Conservation (phyloP, 2,888 invertebrate genomes). For the Ephialtes manifestator region DNA sequence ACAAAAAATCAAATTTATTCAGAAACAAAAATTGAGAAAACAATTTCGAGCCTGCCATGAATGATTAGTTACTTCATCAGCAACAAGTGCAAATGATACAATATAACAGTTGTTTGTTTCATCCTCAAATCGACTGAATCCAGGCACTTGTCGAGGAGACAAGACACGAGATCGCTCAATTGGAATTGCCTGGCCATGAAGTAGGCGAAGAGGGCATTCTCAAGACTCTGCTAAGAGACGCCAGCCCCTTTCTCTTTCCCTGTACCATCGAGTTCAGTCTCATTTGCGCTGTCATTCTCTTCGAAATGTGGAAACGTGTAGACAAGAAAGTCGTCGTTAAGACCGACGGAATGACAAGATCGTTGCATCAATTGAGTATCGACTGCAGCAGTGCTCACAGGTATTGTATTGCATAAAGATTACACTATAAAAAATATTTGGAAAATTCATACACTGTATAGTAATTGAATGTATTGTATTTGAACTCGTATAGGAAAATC, state of each 20-base stretch:
- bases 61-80: neutral
- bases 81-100: neutral
- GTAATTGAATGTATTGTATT: too few species aligned
- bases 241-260: slow-evolving; percentile 95
- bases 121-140: slow-evolving; percentile 10
- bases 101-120: neutral
- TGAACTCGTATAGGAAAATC: too few species aligned
- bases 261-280: slow-evolving; percentile 97
- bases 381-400: slow-evolving; percentile 95
- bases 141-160: slow-evolving; percentile 92
- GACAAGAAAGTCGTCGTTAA: slow-evolving; percentile 87
- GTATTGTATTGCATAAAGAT: slow-evolving; percentile 65
- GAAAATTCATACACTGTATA: too few species aligned
- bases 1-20: neutral
- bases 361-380: slow-evolving; percentile 85
- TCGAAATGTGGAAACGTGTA: slow-evolving; percentile 97
- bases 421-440: too few species aligned
- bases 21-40: neutral
- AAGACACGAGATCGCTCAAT: slow-evolving; percentile 93
- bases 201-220: slow-evolving; percentile 86
- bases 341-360: slow-evolving; percentile 83
- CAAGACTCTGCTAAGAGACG: slow-evolving; percentile 87
- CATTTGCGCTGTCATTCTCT: slow-evolving; percentile 93
- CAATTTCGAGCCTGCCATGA: neutral
- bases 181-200: slow-evolving; percentile 86